These are phyloP conservation scores for Clupea harengus DNA, from an alignment of 2,113 vertebrate species.

Conservation along the genomic window DNA sequence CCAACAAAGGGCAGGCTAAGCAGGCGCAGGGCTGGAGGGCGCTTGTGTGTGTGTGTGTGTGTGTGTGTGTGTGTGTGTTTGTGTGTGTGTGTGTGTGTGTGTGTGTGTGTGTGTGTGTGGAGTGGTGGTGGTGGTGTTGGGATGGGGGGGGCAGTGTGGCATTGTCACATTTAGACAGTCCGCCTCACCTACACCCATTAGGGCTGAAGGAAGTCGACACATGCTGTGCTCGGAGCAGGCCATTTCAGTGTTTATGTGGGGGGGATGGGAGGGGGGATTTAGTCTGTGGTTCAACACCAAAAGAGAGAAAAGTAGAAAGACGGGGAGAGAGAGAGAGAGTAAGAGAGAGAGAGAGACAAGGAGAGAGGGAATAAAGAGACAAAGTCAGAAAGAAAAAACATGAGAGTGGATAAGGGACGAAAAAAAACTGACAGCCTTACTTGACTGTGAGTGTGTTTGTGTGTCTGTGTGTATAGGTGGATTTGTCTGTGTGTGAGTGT, in stretches of 20 bases:
- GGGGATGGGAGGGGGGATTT: conserved; percentile 57
- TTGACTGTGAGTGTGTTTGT: conserved; percentile 34
- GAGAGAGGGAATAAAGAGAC: conserved; percentile 37
- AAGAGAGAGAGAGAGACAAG: conserved; percentile 7
- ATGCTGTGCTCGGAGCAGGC: conserved; percentile 83
- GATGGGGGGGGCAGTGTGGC: conserved; percentile 67
- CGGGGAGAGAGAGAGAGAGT: not conserved
- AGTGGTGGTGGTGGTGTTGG: conserved; percentile 25
- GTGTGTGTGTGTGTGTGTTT: not conserved
- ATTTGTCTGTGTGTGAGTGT: conserved; percentile 56
- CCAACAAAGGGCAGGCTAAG: conserved; percentile 62
- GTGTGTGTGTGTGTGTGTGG: not conserved
- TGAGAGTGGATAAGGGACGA: conserved; percentile 33
- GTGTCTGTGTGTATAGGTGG: not conserved
- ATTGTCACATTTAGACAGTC: conserved; percentile 84
- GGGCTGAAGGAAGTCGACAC: conserved; percentile 80
- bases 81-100: not conserved
- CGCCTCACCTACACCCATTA: conserved; percentile 89
- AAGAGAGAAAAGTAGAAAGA: conserved; percentile 35
- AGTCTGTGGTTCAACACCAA: conserved; percentile 74
- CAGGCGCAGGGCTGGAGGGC: conserved; percentile 30
- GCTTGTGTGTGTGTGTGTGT: not conserved
- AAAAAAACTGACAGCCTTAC: conserved; percentile 78
- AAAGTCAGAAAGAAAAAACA: conserved; percentile 26
- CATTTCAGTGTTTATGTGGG: conserved; percentile 74